Base-by-base conservation (phyloP, 2,888 invertebrate genomes). In the Ceramica pisi region DNA sequence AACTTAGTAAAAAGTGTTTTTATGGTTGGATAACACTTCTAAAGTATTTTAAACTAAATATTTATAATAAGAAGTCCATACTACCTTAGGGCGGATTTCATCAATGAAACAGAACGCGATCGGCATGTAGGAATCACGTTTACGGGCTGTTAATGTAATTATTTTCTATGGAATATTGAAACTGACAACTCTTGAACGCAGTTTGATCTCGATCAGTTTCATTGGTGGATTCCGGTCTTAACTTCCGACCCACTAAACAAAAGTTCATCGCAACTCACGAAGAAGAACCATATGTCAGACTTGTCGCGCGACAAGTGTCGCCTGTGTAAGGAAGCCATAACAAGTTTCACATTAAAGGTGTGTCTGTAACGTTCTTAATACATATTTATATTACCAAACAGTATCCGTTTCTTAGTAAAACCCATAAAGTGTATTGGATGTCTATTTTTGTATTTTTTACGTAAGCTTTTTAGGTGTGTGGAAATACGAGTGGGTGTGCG, bases 401-500 rank as follows among this genome's bases (percentile, higher is more conserved):
- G 50, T 67, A 75, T 77, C 67, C 38, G 55, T 41, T 78, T 75
- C 77, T 26, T 35, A 46, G 44, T 60, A 75, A 75, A 67, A 51
- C 41, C 31, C 23, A 59, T 56, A 63, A 60, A 75, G 63, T 51
- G 14, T 67, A 75, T 80, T 75, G 44, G 38, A 12, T 10, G 19
- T 19, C 57, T 65, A 80, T 81, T 62, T 75, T 46, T 35, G 46
- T 61, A 51, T 38, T 64, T 46, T 67, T 51, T 26, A 67, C 62
- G 68, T 60, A 44, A 26, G 53, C 41, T 55, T 59, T 41, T 21
- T 48, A n/a, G 12, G 7, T 21, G 60, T 72, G 56, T 19, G 60
- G 41, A 21, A 50, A 56, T 26, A 21, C 12, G 4, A 6, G 5
- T 41, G 3, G 21, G 12, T 53, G 14, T 26, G 31, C 41, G 46